Percentiles rank a stretch among this genome's conserved stretches.
Evolutionary conservation across 2,113 vertebrate species (phyloP).

Genomic region (Pimephales promelas): DNA sequence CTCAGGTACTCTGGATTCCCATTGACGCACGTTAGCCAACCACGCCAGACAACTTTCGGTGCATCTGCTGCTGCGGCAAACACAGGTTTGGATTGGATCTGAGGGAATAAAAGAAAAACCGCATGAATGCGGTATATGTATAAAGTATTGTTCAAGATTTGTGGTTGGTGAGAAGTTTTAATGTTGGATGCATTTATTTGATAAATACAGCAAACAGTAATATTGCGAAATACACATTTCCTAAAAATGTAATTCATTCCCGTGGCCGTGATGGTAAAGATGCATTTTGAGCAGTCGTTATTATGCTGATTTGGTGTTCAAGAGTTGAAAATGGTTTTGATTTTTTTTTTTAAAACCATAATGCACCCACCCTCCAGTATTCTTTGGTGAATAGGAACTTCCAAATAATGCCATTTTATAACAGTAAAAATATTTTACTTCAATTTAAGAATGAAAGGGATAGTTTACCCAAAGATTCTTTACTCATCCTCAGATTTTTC

Average conservation of each 20-base stretch:
- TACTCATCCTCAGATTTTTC: not conserved
- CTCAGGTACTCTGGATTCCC: constrained; percentile 77
- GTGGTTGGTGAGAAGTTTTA: not conserved
- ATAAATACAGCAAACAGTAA: not conserved
- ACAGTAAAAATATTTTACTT: not conserved
- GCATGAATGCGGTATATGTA: not conserved
- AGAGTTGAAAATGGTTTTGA: not conserved
- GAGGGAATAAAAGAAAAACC: not conserved
- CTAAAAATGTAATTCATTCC: not conserved
- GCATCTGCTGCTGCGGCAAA: constrained; percentile 65
- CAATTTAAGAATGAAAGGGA: no score
- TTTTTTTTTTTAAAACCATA: not conserved
- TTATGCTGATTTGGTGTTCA: not conserved
- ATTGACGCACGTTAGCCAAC: constrained; percentile 84
- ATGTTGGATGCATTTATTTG: not conserved
- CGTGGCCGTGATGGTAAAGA: not conserved
- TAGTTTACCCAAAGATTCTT: no score
- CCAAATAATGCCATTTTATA: not conserved
- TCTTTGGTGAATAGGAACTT: not conserved
- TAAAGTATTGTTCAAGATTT: not conserved
- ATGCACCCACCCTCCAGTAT: not conserved
- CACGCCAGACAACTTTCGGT: constrained; percentile 81
- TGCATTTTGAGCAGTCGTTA: not conserved
- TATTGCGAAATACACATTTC: not conserved
- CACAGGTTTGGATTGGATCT: constrained; percentile 77